Percentiles rank a stretch among this genome's conserved stretches.
phyloP scores from a whole-genome alignment of 2,888 invertebrate species.

The Eupsilia transversa region DNA sequence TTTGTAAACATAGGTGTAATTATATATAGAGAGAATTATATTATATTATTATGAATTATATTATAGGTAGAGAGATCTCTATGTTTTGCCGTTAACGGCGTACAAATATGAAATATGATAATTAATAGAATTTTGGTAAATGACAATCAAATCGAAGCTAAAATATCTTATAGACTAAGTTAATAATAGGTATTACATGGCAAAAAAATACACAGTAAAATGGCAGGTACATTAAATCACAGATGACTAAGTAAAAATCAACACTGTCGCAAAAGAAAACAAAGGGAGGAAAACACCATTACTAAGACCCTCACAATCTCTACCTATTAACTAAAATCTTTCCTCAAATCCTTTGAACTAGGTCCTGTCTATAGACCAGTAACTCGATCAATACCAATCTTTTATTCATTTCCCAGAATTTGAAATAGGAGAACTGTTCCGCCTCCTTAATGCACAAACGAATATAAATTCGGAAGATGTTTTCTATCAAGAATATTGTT shows the following conservation, averaged over 20 bases:
- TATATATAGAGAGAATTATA: no score
- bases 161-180: no score
- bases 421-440: slow-evolving; percentile 50
- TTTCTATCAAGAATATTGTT: slow-evolving; percentile 68
- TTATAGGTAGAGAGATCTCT: no score
- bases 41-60: no score
- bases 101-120: no score
- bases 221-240: not conserved
- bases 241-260: not conserved
- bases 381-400: slow-evolving; percentile 43
- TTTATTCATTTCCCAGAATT: slow-evolving; percentile 52
- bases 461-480: slow-evolving; percentile 66
- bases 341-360: not conserved
- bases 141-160: no score
- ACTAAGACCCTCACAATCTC: not conserved
- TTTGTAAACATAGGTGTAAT: no score
- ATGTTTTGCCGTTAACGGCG: no score
- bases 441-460: slow-evolving; percentile 54
- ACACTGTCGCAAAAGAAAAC: not conserved
- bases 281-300: not conserved
- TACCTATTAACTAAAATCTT: not conserved
- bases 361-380: slow-evolving; percentile 12
- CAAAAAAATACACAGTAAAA: no score
- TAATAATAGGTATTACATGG: no score
- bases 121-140: no score